Evolutionary conservation across 1,140 invertebrate species (phyloP).

Genomic region (Thaumatotibia leucotreta): DNA sequence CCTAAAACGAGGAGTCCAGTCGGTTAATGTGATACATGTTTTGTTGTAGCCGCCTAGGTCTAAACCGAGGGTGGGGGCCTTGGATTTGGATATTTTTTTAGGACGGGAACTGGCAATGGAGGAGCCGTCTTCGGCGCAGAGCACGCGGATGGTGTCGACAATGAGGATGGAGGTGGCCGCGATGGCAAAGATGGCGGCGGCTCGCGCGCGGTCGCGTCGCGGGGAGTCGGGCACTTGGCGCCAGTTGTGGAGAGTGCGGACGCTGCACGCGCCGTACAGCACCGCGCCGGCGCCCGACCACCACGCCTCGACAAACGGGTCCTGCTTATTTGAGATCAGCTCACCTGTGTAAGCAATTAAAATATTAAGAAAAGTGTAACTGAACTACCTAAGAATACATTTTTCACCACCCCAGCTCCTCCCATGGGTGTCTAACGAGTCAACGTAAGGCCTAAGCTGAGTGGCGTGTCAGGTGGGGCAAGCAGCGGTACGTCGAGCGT

Average conservation of each 20-base stretch:
- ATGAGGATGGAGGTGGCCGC: constrained; percentile 42
- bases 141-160: constrained; percentile 44
- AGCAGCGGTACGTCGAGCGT: too few species aligned
- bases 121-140: constrained; percentile 44
- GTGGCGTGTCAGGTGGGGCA: too few species aligned
- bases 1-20: background rate
- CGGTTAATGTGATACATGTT: background rate
- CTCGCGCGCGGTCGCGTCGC: constrained; percentile 38
- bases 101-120: constrained; percentile 29
- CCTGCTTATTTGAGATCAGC: constrained; percentile 52
- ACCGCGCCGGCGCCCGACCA: constrained; percentile 50
- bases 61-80: background rate
- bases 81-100: constrained; percentile 7
- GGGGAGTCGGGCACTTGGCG: constrained; percentile 33
- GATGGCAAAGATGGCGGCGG: constrained; percentile 42
- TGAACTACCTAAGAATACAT: too few species aligned
- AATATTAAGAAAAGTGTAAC: too few species aligned
- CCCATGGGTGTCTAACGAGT: too few species aligned
- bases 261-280: constrained; percentile 47
- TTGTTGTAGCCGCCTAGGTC: background rate
- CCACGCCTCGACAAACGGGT: constrained; percentile 58
- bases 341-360: constrained; percentile 51
- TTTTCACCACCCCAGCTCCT: too few species aligned
- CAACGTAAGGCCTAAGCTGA: too few species aligned
- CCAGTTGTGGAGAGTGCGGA: constrained; percentile 41